phyloP scores from a whole-genome alignment of 2,888 invertebrate genomes.

The Baccha elongata region DNA sequence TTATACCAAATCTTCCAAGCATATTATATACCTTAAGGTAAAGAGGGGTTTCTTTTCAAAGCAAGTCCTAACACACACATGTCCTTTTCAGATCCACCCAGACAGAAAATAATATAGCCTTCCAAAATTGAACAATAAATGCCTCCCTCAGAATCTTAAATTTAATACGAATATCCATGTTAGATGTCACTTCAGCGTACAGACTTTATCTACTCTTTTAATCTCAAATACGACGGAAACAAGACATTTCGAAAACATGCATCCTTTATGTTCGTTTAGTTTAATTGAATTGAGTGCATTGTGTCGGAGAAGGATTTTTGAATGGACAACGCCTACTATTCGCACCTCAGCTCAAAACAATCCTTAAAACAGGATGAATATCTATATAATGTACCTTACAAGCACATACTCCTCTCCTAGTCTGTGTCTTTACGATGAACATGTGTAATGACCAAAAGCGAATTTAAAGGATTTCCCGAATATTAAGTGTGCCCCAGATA shows the following conservation, averaged over 20 bases:
- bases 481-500: slow-evolving; percentile 75
- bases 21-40: too few species aligned
- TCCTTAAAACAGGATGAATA: slow-evolving; percentile 25
- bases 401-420: slow-evolving; percentile 12
- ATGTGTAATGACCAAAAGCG: slow-evolving; percentile 71
- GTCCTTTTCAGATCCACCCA: not conserved
- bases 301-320: slow-evolving; percentile 19
- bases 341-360: slow-evolving; percentile 12
- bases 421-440: slow-evolving; percentile 29
- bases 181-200: slow-evolving; percentile 37
- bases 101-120: slow-evolving; percentile 13
- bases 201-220: slow-evolving; percentile 21
- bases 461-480: slow-evolving; percentile 74
- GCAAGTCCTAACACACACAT: too few species aligned
- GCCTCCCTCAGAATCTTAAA: slow-evolving; percentile 9
- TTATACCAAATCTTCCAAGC: too few species aligned
- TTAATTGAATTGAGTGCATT: slow-evolving; percentile 65
- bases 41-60: too few species aligned
- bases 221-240: slow-evolving; percentile 35
- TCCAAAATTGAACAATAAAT: slow-evolving; percentile 18
- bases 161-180: slow-evolving; percentile 45
- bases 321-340: slow-evolving; percentile 23
- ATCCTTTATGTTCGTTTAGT: slow-evolving; percentile 57
- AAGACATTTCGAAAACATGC: slow-evolving; percentile 59
- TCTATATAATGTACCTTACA: too few species aligned